Percentiles rank a stretch among this genome's conserved stretches.
phyloP scores from a whole-genome alignment of 2,888 invertebrate genomes.

The Rugalucina vietnamica region DNA sequence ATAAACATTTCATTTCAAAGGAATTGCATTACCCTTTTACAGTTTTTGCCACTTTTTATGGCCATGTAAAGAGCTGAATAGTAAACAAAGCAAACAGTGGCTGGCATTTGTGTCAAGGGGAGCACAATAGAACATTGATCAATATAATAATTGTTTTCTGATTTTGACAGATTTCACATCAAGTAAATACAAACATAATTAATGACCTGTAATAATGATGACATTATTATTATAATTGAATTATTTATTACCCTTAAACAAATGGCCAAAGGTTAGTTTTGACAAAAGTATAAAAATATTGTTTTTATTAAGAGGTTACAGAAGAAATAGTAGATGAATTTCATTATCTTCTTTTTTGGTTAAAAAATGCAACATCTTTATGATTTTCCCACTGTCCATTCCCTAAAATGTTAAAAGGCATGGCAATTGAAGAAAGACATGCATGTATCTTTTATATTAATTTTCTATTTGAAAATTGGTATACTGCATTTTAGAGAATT shows the following conservation, averaged over 20 bases:
- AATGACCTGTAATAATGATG: constrained; percentile 1
- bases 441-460: too few species aligned
- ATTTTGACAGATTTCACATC: neutral
- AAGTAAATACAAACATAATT: neutral
- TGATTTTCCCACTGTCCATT: too few species aligned
- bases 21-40: neutral
- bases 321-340: too few species aligned
- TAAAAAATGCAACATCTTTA: too few species aligned
- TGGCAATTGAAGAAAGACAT: too few species aligned
- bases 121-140: neutral
- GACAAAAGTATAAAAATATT: too few species aligned
- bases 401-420: too few species aligned
- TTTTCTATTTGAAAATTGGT: too few species aligned
- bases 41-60: neutral
- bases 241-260: neutral
- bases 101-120: neutral
- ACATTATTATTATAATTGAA: neutral
- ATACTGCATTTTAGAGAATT: too few species aligned
- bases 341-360: too few species aligned
- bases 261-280: neutral
- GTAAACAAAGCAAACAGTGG: neutral
- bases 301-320: too few species aligned
- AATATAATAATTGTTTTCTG: neutral
- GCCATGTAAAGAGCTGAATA: neutral
- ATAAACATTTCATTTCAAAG: too few species aligned